phyloP scores from a whole-genome alignment of 2,888 invertebrate genomes.

The Mimumesa dahlbomi region DNA sequence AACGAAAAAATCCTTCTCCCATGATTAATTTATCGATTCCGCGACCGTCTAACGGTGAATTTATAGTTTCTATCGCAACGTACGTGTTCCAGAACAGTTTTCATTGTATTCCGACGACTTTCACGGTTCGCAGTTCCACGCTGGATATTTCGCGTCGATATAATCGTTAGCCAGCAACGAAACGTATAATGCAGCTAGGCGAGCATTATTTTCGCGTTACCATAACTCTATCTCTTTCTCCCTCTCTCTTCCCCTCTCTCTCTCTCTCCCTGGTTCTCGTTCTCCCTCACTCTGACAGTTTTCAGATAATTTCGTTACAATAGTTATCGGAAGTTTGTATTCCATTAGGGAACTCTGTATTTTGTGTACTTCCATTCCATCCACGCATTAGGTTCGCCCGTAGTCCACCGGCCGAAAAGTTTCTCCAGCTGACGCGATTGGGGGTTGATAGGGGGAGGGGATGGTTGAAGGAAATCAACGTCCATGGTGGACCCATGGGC shows the following conservation, averaged over 20 bases:
- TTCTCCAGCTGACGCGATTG: slow-evolving; percentile 1
- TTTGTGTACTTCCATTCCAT: slow-evolving; percentile 56
- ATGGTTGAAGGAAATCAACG: slow-evolving; percentile 14
- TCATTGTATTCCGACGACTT: too few relatives aligned
- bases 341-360: slow-evolving; percentile 67
- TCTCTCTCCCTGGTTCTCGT: background rate
- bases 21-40: too few relatives aligned
- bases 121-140: too few relatives aligned
- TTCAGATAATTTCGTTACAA: slow-evolving; percentile 72
- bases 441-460: too few relatives aligned
- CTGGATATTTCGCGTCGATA: slow-evolving; percentile 5
- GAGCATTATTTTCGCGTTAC: slow-evolving; percentile 61
- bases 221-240: slow-evolving; percentile 1
- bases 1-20: too few relatives aligned
- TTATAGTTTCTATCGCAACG: too few relatives aligned
- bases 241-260: background rate
- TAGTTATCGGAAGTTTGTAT: slow-evolving; percentile 71
- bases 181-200: slow-evolving; percentile 30
- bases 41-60: too few relatives aligned
- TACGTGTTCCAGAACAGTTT: too few relatives aligned
- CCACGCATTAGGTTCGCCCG: slow-evolving; percentile 12
- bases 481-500: background rate
- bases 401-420: too few relatives aligned
- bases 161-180: slow-evolving; percentile 27
- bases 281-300: slow-evolving; percentile 58